Evolutionary conservation across 2,888 invertebrate species (phyloP).

Genomic region (Galeruca laticollis): DNA sequence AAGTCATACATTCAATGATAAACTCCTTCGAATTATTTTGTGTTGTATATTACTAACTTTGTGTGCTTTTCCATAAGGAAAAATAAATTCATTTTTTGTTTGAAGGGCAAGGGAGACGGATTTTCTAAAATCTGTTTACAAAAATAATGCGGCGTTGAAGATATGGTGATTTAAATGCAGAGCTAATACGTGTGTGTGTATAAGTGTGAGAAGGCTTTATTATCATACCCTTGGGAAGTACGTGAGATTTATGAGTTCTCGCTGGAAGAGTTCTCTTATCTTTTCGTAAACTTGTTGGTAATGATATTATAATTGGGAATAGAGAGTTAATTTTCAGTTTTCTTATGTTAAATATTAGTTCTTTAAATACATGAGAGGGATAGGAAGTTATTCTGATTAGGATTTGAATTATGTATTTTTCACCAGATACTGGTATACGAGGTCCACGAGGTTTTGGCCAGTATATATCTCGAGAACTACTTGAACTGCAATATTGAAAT

Average conservation of each 20-base stretch:
- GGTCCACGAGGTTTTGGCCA: too few species aligned
- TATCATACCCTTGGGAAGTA: background rate
- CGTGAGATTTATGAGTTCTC: conserved; percentile 15
- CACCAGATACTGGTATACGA: too few species aligned
- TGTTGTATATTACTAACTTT: background rate
- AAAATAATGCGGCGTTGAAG: conserved; percentile 8
- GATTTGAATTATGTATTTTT: too few species aligned
- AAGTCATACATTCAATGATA: too few species aligned
- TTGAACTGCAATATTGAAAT: too few species aligned
- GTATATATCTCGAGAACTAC: too few species aligned
- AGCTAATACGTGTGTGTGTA: conserved; percentile 12
- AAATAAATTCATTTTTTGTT: background rate
- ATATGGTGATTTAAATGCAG: conserved; percentile 22
- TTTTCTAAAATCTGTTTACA: conserved; percentile 16
- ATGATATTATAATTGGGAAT: background rate
- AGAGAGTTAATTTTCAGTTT: background rate
- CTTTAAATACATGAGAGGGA: too few species aligned
- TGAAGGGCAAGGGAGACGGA: background rate
- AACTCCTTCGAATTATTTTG: too few species aligned
- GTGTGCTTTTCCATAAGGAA: background rate
- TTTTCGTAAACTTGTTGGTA: background rate
- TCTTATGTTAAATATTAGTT: background rate
- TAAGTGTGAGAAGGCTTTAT: conserved; percentile 17
- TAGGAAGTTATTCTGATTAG: too few species aligned
- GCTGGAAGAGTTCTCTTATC: background rate